A percentile compares a stretch with the other conserved stretches of the same genome.
Conservation (phyloP, 2,888 invertebrate species). For the Dioctria rufipes region DNA sequence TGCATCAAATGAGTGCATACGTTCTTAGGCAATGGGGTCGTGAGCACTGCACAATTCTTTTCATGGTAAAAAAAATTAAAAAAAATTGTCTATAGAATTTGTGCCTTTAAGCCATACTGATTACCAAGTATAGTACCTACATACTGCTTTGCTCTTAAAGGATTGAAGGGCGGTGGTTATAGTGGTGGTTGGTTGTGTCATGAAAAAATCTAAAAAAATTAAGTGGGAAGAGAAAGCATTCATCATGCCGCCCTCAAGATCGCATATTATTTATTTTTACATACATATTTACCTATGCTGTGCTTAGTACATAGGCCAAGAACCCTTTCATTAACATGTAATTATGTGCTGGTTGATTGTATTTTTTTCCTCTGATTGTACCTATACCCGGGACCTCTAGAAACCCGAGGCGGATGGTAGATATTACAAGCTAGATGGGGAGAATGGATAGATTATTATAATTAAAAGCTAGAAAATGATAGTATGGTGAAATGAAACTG, state of each 20-base stretch:
- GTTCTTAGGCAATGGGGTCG: conserved; percentile 12
- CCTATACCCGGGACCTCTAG: neutral
- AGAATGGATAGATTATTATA: conserved; percentile 22
- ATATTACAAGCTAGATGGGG: neutral
- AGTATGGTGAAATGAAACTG: too few relatives aligned
- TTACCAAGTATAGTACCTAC: conserved; percentile 12
- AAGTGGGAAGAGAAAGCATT: conserved; percentile 19
- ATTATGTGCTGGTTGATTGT: neutral
- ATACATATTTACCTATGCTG: too few relatives aligned
- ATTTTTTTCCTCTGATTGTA: neutral
- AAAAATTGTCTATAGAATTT: neutral
- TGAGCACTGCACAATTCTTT: neutral
- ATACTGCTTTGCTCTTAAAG: neutral
- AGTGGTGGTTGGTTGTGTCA: neutral
- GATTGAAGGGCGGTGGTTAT: neutral
- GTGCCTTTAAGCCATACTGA: conserved; percentile 3
- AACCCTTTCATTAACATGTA: conserved; percentile 22
- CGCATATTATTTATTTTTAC: neutral
- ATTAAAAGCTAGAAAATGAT: conserved; percentile 25
- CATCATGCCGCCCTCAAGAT: conserved; percentile 18
- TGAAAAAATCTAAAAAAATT: conserved; percentile 6
- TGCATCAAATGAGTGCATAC: conserved; percentile 16
- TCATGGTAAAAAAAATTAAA: neutral
- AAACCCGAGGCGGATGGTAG: too few relatives aligned
- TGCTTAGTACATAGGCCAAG: neutral